Evolutionary conservation across 2,113 vertebrate species (phyloP), one percentile per base, ranked within the genome.

Genomic region (Leucosticte australis): DNA sequence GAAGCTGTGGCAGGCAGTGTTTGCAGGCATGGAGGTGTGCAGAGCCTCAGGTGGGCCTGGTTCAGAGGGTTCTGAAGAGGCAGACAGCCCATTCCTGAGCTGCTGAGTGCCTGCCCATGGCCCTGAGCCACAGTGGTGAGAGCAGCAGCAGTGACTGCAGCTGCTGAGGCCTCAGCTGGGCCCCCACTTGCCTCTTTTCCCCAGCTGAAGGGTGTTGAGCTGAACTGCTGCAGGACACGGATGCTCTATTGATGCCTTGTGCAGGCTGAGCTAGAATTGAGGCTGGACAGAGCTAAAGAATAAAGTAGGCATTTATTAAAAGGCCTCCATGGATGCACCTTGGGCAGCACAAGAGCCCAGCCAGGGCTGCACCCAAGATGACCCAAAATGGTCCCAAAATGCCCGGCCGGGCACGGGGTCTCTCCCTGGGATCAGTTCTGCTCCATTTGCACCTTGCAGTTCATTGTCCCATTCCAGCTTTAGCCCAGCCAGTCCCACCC

Each of bases 401-500:
- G 47, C 12, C 24, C 13, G 6, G 13, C 6, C 22, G 12, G 11
- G 4, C 53, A 22, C 1, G 1, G 6, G 31, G 13, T 14, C 55
- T 56, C 31, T 56, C 55, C 0, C 55, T 31, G 2, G 3, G 5
- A 22, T 22, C 20, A n/a, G 55, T 9, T 56, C 55, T 56, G 55
- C 13, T n/a, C 20, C 13, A 56, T 56, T 33, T n/a, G 13, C 55
- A 56, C 4, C 1, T 56, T 56, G 55, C 2, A n/a, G 55, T 57
- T n/a, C 4, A n/a, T n/a, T 57, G 13, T 15, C 20, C 20, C 1
- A 10, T 15, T 15, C 4, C 55, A 57, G 33, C 55, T 57, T 56
- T 15, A n/a, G 55, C 13, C 6, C 21, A n/a, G 4, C 0, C 0
- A 57, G 13, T n/a, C 33, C 33, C 33, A 23, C 1, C 55, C 33